Base-by-base conservation (phyloP, 2,113 vertebrate species). In the Serilophus lunatus region DNA sequence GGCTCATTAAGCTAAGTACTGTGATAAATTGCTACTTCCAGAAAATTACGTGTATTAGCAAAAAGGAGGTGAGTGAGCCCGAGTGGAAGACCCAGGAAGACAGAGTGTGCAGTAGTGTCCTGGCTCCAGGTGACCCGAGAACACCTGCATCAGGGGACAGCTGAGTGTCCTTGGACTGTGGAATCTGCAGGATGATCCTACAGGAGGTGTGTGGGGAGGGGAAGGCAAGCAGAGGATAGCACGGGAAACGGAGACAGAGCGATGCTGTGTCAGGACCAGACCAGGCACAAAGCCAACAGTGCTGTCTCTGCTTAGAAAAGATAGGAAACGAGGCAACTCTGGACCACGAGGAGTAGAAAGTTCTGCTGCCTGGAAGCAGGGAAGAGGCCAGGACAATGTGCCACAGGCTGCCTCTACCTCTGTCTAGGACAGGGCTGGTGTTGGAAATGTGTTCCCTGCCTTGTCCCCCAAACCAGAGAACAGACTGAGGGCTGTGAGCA, bases 1-100 rank as follows among this genome's bases (percentile, higher is more conserved):
- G 92, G 93, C 92, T 96, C 88, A 94, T 96, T 96, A 95, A 90
- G 85, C 94, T 96, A 83, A 97, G 90, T 86, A 78, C 94, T 94
- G 82, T 94, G 92, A 96, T 93, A 86, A 96, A 93, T 90, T 86
- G 88, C 76, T 93, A 24, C 88, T 96, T 96, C 93, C 93, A 93
- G 87, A 96, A 95, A 93, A 94, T 94, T 71, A 81, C 4, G 56
- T 82, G 6, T 90, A 68, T 88, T 93, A 90, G 81, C n/a, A 40
- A 51, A 88, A 93, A 83, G 63, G 29, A 95, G 28, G 70, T 77
- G 71, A 69, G 65, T 1, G 66, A 93, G 85, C 64, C 49, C 1
- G 20, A 53, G 82, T 90, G 75, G 82, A 89, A 76, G 87, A 69
- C 18, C 60, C 4, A 2, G 78, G 64, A 91, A 71, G 77, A 44